Base-by-base conservation (phyloP, 2,888 invertebrate species). In the Caenorhabditis panamensis region DNA sequence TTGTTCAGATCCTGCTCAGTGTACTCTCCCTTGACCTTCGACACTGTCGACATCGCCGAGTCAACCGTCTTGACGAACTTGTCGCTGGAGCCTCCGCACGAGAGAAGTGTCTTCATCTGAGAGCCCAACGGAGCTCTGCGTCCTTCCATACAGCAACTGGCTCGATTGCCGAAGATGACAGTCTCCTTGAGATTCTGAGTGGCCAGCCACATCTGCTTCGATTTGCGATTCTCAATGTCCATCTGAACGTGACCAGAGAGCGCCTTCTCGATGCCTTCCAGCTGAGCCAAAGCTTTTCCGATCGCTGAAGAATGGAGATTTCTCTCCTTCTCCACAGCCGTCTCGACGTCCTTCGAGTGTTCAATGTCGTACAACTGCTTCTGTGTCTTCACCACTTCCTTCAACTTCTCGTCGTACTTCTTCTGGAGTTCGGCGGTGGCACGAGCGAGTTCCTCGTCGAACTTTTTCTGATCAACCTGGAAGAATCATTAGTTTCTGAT, bases 141-240 rank as follows among this genome's bases (percentile, higher is more conserved):
- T 36, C 83, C 79, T 16, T 90, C 88, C 62, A 86, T 82, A 71
- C 84, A 84, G 41, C 84, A 84, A 20, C 68, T 69, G 16, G 69
- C 73, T 6, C 77, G 79, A 41, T 83, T 82, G n/a, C 84, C 84
- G 53, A 71, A 79, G 24, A 78, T 59, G 8, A 84, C 79, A 22
- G 95, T 94, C 0, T 95, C 94, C 89, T 94, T 93, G 41, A 97
- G 92, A 2, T 96, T 94, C 89, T 96, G 96, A 88, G 96, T 96
- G 0, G 97, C 96, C 84, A 95, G 94, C 97, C 97, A 97, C 86
- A 97, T 93, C 31, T 95, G 94, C 91, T 96, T 96, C 0, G 96
- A 95, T 68, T 90, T 88, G 26, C 82, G 44, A 68, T 82, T 82
- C 47, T 78, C 64, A 51, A 78, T 72, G 13, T 82, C 82, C 78